phyloP scores from a whole-genome alignment of 2,888 invertebrate species.

The Phortica okadai region DNA sequence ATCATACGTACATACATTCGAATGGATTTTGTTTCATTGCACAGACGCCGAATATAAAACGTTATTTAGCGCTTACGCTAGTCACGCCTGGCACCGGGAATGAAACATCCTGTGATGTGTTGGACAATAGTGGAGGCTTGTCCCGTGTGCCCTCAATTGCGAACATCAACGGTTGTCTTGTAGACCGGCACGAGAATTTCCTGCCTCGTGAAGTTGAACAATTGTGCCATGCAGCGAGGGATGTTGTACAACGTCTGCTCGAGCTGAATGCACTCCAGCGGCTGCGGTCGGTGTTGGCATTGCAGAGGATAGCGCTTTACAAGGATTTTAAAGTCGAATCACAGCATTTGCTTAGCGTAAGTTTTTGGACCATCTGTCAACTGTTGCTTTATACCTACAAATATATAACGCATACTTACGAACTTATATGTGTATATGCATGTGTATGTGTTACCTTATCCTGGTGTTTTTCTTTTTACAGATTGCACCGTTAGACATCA shows the following conservation, averaged over 20 bases:
- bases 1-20: background rate
- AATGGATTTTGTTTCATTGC: background rate
- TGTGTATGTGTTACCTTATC: background rate
- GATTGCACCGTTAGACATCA: constrained; percentile 60
- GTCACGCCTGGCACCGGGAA: constrained; percentile 3
- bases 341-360: constrained; percentile 62
- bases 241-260: constrained; percentile 66
- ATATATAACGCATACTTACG: no score
- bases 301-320: constrained; percentile 71
- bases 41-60: constrained; percentile 60
- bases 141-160: constrained; percentile 50
- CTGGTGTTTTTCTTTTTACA: constrained; percentile 38
- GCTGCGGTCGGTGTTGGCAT: constrained; percentile 67
- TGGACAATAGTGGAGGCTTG: constrained; percentile 29
- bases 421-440: background rate
- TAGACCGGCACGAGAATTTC: constrained; percentile 47
- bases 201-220: constrained; percentile 60
- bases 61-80: constrained; percentile 49
- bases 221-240: constrained; percentile 63
- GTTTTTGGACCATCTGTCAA: constrained; percentile 25
- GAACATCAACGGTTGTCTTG: constrained; percentile 47
- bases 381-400: background rate
- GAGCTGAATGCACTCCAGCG: constrained; percentile 64
- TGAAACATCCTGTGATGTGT: background rate
- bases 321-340: constrained; percentile 67